phyloP scores from a whole-genome alignment of 2,113 vertebrate species.

The Hippocampus mohnikei region DNA sequence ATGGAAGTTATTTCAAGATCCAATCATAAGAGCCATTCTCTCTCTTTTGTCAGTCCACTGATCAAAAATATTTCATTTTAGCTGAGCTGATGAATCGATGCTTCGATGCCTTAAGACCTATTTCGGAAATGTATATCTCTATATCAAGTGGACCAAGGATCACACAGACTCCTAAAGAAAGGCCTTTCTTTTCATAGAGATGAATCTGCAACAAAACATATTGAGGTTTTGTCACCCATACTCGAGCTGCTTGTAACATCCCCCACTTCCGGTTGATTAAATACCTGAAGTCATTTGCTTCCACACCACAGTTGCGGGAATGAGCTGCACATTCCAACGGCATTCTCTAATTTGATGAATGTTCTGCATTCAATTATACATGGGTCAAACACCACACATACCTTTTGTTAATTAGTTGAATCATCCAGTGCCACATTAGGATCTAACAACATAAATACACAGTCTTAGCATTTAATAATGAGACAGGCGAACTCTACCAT shows the following conservation, averaged over 20 bases:
- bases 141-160: not conserved
- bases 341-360: conserved; percentile 35
- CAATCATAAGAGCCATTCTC: too few species aligned
- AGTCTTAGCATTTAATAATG: conserved; percentile 12
- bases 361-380: conserved; percentile 33
- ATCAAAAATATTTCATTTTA: not conserved
- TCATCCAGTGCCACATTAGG: conserved; percentile 7
- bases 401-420: conserved; percentile 39
- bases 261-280: conserved; percentile 22
- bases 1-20: too few species aligned
- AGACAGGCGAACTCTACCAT: conserved; percentile 5
- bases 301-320: conserved; percentile 17
- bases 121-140: conserved; percentile 6
- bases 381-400: conserved; percentile 34
- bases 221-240: conserved; percentile 5
- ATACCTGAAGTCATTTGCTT: conserved; percentile 27
- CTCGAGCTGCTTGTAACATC: conserved; percentile 16
- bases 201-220: not conserved
- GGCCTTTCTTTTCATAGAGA: not conserved
- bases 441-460: conserved; percentile 15
- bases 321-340: conserved; percentile 27
- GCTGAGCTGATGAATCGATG: not conserved
- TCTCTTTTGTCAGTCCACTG: too few species aligned
- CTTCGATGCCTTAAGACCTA: conserved; percentile 8
- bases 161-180: not conserved